Evolutionary conservation across 2,888 invertebrate genomes (phyloP), one percentile per base, ranked within the genome.

Genomic region (Troglohyphantes excavatus): DNA sequence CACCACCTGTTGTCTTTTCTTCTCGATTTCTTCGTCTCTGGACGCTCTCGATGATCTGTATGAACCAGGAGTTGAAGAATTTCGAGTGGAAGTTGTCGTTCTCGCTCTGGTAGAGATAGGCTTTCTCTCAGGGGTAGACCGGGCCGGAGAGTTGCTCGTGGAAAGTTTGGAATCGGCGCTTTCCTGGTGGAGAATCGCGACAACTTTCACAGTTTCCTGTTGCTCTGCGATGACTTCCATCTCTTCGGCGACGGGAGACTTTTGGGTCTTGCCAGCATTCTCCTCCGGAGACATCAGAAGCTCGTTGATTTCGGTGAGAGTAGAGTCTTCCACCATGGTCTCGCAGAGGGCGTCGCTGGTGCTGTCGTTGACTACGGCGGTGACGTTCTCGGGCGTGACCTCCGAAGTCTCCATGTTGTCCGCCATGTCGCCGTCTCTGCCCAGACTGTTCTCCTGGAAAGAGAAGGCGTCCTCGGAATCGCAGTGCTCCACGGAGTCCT

Each of bases 241-340:
- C 3, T 53, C 19, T 13, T 73, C 26, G 13, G 65, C 21, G 0
- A 26, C 63, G 2, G 46, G 21, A n/a, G 59, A 70, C 9, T 26
- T 82, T 19, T 39, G 26, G 17, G 82, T 39, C n/a, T 61, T 61
- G 19, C 63, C 59, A n/a, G n/a, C n/a, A 27, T 33, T 76, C 17
- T 88, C 88, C 46, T 89, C 88, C 0, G 88, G 88, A 1, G 88
- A 89, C 21, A 89, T 39, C 21, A 89, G 13, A 26, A 81, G 39
- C 13, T 70, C 82, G 33, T 89, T 73, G 13, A 89, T 89, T 59
- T 89, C 88, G n/a, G 88, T 89, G 29, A 89, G 53, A 59, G 89
- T 90, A 2, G 84, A 70, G 53, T 90, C 89, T 59, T 90, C 89
- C 11, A 90, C 84, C 89, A 90, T 84, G 5, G 89, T 90, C 65